A percentile compares a stretch with the other conserved stretches of the same genome.
Evolutionary conservation across 1,140 invertebrate genomes (phyloP).

Genomic region (Ceratina japonica): DNA sequence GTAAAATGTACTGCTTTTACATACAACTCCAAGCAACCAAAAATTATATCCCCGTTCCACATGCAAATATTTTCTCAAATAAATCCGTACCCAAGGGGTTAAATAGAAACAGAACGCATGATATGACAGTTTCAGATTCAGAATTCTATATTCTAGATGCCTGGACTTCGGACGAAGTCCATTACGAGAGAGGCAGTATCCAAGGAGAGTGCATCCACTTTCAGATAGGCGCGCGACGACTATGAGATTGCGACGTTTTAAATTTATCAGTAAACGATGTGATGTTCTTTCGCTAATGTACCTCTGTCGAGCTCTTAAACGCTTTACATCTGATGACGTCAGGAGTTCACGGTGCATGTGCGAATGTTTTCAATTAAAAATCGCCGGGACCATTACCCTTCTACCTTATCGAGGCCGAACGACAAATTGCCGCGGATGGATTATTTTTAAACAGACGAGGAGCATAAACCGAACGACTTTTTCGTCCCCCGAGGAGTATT

Average conservation of each 20-base stretch:
- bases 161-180: conserved; percentile 20
- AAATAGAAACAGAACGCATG: too few relatives aligned
- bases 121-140: too few relatives aligned
- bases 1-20: too few relatives aligned
- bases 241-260: conserved; percentile 43
- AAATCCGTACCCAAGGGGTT: too few relatives aligned
- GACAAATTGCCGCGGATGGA: not conserved
- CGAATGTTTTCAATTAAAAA: conserved; percentile 19
- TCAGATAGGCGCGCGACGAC: conserved; percentile 58
- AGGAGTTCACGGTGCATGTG: not conserved
- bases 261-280: conserved; percentile 49
- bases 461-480: not conserved
- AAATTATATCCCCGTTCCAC: too few relatives aligned
- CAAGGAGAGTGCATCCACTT: conserved; percentile 58
- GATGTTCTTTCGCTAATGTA: conserved; percentile 34
- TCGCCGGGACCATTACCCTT: not conserved
- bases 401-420: not conserved
- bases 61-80: too few relatives aligned
- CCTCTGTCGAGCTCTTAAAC: conserved; percentile 38
- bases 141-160: not conserved
- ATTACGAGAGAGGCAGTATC: conserved; percentile 38
- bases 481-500: not conserved
- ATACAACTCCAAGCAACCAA: too few relatives aligned
- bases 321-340: conserved; percentile 10
- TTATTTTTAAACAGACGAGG: conserved; percentile 12